Evolutionary conservation across 2,888 invertebrate species (phyloP), one percentile per base, ranked within the genome.

Genomic region (Alloscopus bannaensis): DNA sequence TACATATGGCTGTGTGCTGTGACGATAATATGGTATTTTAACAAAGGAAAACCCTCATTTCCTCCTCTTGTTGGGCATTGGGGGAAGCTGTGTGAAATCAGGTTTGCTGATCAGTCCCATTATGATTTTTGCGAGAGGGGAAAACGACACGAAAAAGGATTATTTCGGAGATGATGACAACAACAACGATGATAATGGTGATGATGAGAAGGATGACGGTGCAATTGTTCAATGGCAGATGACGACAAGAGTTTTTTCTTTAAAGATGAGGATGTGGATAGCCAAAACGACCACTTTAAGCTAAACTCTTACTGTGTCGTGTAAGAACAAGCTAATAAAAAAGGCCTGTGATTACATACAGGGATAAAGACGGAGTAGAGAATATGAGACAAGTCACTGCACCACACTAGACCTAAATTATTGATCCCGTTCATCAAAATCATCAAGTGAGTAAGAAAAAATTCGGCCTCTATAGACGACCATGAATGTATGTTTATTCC

Each of bases 391-490:
- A 64, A 50, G 47, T 68, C 22, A 57, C 24, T 52, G 11, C 52
- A 52, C 52, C 13, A 13, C 36, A 36, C 36, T 8, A 60, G 60
- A 47, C 60, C 70, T 71, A 71, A 71, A 71, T 71, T 71, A 71
- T 60, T 71, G 70, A 60, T 71, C 59, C 70, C 70, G 70, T 71
- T 71, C 60, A 60, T 71, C 70, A 71, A 59, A 59, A 59, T 60
- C 50, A 47, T 26, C 50, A 28, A 22, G n/a, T n/a, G n/a, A n/a
- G n/a, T n/a, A n/a, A n/a, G n/a, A n/a, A n/a, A n/a, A n/a, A n/a
- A n/a, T n/a, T n/a, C n/a, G n/a, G n/a, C n/a, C n/a, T n/a, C n/a
- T n/a, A n/a, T 1, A 36, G 36, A 42, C 42, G 42, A 18, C n/a
- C 42, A 42, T n/a, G n/a, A n/a, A n/a, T n/a, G n/a, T n/a, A 18